Percentiles rank a stretch among this genome's conserved stretches.
These are phyloP conservation scores for Dexiosoma caninum DNA, from an alignment of 2,888 invertebrate genomes.

Conservation along the genomic window DNA sequence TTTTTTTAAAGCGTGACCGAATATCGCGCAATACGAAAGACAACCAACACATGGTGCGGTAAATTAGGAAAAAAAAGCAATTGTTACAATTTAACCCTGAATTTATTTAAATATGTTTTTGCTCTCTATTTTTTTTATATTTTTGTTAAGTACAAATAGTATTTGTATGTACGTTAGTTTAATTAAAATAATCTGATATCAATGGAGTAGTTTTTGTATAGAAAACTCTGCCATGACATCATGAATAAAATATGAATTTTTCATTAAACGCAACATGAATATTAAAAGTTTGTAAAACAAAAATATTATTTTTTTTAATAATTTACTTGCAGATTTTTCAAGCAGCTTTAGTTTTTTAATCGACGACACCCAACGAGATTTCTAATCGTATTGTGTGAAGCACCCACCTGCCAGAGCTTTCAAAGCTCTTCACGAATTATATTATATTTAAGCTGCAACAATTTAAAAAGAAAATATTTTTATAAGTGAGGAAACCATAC, in stretches of 20 bases:
- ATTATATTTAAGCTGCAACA: conserved; percentile 29
- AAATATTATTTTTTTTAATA: not conserved
- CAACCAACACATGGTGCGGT: not conserved
- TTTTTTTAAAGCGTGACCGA: no score
- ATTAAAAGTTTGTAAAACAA: not conserved
- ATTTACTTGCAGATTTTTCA: conserved; percentile 49
- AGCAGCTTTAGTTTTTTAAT: conserved; percentile 14
- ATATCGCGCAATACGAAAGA: no score
- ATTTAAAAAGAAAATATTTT: conserved; percentile 49
- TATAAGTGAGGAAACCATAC: conserved; percentile 26
- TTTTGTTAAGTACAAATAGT: not conserved
- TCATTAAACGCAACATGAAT: not conserved
- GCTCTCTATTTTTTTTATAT: no score
- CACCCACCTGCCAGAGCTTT: conserved; percentile 45
- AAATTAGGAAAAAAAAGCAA: not conserved
- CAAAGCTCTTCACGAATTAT: conserved; percentile 45
- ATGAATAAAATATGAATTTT: not conserved
- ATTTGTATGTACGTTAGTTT: not conserved
- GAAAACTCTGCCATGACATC: not conserved
- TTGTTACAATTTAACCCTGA: conserved; percentile 35
- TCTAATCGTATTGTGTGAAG: not conserved
- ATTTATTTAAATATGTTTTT: conserved; percentile 2
- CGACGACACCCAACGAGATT: conserved; percentile 25
- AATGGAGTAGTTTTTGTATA: not conserved
- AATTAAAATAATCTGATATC: not conserved